phyloP scores from a whole-genome alignment of 2,888 invertebrate species.

The Drosophila meridionalis region DNA sequence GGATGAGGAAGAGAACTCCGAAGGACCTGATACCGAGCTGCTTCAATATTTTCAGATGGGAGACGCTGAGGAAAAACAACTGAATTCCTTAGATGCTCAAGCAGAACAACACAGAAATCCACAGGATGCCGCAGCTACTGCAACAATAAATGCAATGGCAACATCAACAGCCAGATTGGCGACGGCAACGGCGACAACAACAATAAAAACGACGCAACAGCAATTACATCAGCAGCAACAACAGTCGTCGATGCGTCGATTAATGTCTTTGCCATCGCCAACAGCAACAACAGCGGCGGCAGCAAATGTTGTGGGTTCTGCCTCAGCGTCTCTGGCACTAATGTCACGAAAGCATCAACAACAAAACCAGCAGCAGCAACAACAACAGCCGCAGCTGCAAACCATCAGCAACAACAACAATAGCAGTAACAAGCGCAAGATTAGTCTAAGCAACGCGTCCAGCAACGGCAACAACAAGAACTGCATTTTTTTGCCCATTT shows the following conservation, averaged over 20 bases:
- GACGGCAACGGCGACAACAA: conserved; percentile 31
- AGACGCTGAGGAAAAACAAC: conserved; percentile 84
- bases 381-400: conserved; percentile 48
- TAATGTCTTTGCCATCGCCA: conserved; percentile 42
- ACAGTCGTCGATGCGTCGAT: conserved; percentile 47
- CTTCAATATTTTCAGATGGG: conserved; percentile 90
- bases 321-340: conserved; percentile 85
- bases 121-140: conserved; percentile 64
- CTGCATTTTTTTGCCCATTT: conserved; percentile 94
- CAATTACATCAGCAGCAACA: conserved; percentile 47
- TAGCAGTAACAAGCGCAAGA: conserved; percentile 81
- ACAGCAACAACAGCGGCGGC: conserved; percentile 46
- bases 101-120: conserved; percentile 81
- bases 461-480: conserved; percentile 88
- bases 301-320: conserved; percentile 82
- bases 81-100: conserved; percentile 83
- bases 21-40: conserved; percentile 93
- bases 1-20: conserved; percentile 88
- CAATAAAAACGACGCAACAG: conserved; percentile 46
- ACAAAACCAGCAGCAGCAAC: conserved; percentile 55
- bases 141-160: conserved; percentile 41
- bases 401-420: conserved; percentile 27
- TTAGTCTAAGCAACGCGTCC: conserved; percentile 78
- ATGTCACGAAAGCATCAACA: conserved; percentile 85
- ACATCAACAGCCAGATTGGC: conserved; percentile 35